Evolutionary conservation across 2,797 vertebrate species (phyloP).

Genomic region (Simalia tracyae): DNA sequence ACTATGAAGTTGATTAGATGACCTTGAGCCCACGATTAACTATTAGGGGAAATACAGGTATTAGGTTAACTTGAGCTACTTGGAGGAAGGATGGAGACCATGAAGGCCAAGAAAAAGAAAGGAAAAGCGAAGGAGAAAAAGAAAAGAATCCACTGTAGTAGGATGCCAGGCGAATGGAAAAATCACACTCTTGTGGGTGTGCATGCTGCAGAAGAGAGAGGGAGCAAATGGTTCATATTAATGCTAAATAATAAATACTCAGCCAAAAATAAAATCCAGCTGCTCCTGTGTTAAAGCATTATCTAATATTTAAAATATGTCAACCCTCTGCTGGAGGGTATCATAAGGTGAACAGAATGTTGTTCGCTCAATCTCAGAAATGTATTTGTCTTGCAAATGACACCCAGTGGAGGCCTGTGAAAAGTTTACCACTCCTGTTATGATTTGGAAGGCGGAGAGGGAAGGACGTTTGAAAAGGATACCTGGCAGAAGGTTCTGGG

Average conservation of each 20-base stretch:
- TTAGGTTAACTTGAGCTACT: background rate
- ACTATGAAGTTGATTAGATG: background rate
- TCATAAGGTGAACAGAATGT: conserved; percentile 4
- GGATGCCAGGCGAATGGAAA: background rate
- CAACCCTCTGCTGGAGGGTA: conserved; percentile 10
- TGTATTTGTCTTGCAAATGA: conserved; percentile 2
- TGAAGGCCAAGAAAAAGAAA: background rate
- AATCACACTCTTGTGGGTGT: background rate
- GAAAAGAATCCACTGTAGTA: background rate
- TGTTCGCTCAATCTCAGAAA: conserved; percentile 1
- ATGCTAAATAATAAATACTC: conserved; percentile 24
- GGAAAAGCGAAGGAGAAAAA: background rate
- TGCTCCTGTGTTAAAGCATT: conserved; percentile 17
- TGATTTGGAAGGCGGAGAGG: conserved; percentile 74
- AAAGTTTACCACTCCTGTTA: conserved; percentile 36
- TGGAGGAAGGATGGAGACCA: background rate
- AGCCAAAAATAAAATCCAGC: background rate
- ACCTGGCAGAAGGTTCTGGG: conserved; percentile 80
- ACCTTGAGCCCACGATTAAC: background rate
- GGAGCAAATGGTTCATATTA: background rate
- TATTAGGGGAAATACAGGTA: background rate
- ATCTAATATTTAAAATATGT: conserved; percentile 11
- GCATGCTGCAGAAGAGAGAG: too few relatives aligned
- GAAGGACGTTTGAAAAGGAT: conserved; percentile 78
- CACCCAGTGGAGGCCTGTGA: conserved; percentile 17